Evolutionary conservation across 2,888 invertebrate genomes (phyloP).

Genomic region (Rhogogaster chlorosoma): DNA sequence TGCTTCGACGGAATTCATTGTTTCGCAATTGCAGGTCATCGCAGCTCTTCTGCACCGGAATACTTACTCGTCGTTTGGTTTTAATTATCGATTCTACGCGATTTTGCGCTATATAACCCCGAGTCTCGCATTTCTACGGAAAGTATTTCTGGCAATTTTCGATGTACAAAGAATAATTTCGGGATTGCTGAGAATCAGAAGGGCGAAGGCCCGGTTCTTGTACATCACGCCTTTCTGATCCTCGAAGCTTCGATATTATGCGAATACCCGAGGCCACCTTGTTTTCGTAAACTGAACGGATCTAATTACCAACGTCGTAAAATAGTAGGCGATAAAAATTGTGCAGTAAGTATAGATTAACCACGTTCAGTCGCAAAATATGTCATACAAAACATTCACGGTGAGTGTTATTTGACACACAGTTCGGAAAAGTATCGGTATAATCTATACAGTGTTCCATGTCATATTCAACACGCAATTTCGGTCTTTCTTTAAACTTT

Average conservation of each 20-base stretch:
- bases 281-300: conserved; percentile 17
- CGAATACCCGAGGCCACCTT: neutral
- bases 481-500: neutral
- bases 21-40: too few relatives aligned
- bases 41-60: neutral
- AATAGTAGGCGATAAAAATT: neutral
- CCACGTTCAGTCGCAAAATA: neutral
- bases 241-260: neutral
- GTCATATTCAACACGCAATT: neutral
- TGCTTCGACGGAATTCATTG: too few relatives aligned
- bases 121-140: too few relatives aligned
- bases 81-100: too few relatives aligned
- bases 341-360: neutral
- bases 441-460: neutral
- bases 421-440: neutral
- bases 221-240: neutral
- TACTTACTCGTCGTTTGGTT: neutral
- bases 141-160: too few relatives aligned
- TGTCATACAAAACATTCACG: neutral
- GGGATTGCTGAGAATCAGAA: neutral
- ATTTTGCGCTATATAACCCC: too few relatives aligned
- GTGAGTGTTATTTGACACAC: neutral
- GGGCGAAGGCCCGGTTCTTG: neutral
- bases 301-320: neutral
- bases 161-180: too few relatives aligned